Evolutionary conservation across 2,888 invertebrate genomes (phyloP), one percentile per base, ranked within the genome.

Genomic region (Stenchaetothrips biformis): DNA sequence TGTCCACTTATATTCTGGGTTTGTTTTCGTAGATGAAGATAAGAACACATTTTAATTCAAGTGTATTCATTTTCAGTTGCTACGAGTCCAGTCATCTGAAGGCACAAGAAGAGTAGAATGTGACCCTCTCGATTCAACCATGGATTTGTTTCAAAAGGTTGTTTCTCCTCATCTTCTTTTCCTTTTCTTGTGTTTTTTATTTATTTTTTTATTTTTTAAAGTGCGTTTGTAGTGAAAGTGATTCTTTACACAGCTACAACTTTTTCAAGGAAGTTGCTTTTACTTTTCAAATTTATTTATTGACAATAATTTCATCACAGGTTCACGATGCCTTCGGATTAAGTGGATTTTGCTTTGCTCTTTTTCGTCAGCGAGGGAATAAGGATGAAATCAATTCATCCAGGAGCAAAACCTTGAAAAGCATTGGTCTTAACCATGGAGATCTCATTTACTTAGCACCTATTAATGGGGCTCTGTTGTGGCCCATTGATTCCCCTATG

Each of bases 31-130:
- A 53, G 18, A 13, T 11, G 53, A 0, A 53, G 11, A 2, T 7
- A 25, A 21, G 16, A 13, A 59, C 16, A 59, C 16, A 59, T 16
- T 59, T 59, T 59, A 59, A 53, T 74, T 21, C 9, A 21, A 25
- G 7, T 74, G 11, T 25, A 74, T 25, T 7, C 21, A 81, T 81
- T 84, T 89, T 79, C 88, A 96, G 96, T 90, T 93, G 83, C 88
- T 97, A 85, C 92, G 97, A 83, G 91, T 97, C 84, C 96, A 97
- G 88, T 94, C 95, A 80, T 89, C 95, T 81, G 95, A 95, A 85
- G 97, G 97, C 85, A 95, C 94, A 81, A 93, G 93, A 86, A 91
- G 97, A 83, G 89, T 97, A 84, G 95, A 95, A 87, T 87, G 93
- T 82, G 87, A 88, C 82, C 88, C 91, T 81, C 89, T 91, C 80